Base-by-base conservation (phyloP, 2,888 invertebrate species). In the Mayetiola destructor region DNA sequence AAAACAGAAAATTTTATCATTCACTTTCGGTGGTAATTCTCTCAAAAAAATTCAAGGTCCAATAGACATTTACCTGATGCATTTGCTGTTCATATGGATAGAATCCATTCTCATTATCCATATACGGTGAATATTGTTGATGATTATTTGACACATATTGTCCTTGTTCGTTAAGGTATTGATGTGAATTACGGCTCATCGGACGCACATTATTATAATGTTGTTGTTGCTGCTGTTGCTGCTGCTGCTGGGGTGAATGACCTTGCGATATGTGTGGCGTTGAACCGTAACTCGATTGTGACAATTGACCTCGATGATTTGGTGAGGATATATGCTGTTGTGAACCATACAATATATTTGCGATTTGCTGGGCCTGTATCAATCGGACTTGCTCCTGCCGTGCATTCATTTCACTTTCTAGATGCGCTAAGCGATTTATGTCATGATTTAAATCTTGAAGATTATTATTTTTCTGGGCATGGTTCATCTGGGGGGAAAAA, bases 381-480 rank as follows among this genome's bases (percentile, higher is more conserved):
- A 80, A 73, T 63, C 80, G 69, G 57, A 72, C 71, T 63, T 81
- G 80, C 64, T 79, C 77, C 64, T 80, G 77, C 62, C 75, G 74
- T 42, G 75, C 76, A 69, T 80, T 84, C 64, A 85, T 82, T 72
- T 84, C 84, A 70, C 79, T 82, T 68, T 87, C 86, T 68, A 91
- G 89, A 61, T 81, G 83, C 60, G 90, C 84, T 63, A 95, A 78
- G 64, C 89, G 81, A 73, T 91, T 88, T 69, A 95, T 92, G 74
- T 95, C 94, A 62, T 85, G 85, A 76, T 94, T 93, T 67, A 95
- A 85, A 75, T 94, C 93, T 70, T 88, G 86, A 67, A 95, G 82
- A 77, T 88, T 93, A 76, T 81, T 83, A 77, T 93, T 93, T 84
- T 94, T 89, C 61, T 69, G 66, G 63, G 70, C 70, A 64, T 72